phyloP scores from a whole-genome alignment of 2,113 vertebrate species.

The Embiotoca jacksoni region DNA sequence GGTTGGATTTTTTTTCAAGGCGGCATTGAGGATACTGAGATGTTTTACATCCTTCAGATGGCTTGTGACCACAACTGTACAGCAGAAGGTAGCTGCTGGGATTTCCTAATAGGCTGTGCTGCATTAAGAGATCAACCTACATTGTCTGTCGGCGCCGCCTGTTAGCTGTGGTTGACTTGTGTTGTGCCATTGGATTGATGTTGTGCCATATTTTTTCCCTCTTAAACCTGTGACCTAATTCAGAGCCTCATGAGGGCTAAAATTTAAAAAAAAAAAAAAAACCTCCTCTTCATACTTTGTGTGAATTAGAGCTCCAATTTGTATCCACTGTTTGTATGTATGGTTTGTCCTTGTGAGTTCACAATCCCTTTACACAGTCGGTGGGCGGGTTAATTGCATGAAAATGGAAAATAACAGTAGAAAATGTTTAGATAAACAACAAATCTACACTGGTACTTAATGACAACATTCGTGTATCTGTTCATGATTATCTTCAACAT shows the following conservation, averaged over 20 bases:
- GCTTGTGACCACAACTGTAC: conserved; percentile 99
- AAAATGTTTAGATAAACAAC: conserved; percentile 4
- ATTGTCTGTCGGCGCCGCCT: conserved; percentile 68
- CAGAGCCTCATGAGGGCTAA: conserved; percentile 15
- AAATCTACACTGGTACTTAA: conserved; percentile 1
- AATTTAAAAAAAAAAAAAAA: not conserved
- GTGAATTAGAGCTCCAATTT: conserved; percentile 14
- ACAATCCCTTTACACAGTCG: not conserved
- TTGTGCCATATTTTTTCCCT: conserved; percentile 46
- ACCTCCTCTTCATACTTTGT: not conserved
- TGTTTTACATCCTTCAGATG: conserved; percentile 99
- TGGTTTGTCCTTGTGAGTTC: conserved; percentile 4
- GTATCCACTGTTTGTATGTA: not conserved
- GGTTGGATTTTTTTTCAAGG: conserved; percentile 91
- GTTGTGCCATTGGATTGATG: conserved; percentile 53
- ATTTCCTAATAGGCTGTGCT: conserved; percentile 88
- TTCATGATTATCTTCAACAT: conserved; percentile 13
- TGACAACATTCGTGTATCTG: conserved; percentile 2
- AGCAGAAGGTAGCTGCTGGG: conserved; percentile 99
- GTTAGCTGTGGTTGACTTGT: conserved; percentile 57
- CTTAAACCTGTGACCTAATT: conserved; percentile 46
- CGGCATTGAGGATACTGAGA: conserved; percentile 93
- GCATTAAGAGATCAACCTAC: conserved; percentile 88
- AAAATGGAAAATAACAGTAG: not conserved
- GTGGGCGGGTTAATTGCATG: conserved; percentile 40